Evolutionary conservation across 2,113 vertebrate genomes (phyloP).

Genomic region (Amblyopsis rosae): DNA sequence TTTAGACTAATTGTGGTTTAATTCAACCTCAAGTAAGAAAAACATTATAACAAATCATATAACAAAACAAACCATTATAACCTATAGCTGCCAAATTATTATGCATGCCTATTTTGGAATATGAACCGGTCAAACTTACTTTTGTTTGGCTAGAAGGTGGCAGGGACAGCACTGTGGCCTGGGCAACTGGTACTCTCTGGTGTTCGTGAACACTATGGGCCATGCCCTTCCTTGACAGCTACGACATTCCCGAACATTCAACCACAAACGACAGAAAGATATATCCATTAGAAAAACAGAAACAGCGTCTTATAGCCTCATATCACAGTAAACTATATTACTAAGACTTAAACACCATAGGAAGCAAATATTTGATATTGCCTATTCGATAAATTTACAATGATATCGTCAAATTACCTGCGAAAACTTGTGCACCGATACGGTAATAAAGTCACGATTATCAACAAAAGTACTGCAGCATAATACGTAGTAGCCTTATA

Average conservation of each 20-base stretch:
- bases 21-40: not conserved
- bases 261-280: not conserved
- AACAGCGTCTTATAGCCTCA: not conserved
- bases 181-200: slow-evolving; percentile 68
- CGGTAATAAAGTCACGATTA: too few relatives aligned
- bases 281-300: not conserved
- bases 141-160: slow-evolving; percentile 64
- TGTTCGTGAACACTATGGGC: slow-evolving; percentile 85
- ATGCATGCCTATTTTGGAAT: not conserved
- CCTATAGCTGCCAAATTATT: not conserved
- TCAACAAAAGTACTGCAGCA: too few relatives aligned
- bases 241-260: not conserved
- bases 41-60: too few relatives aligned
- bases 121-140: slow-evolving; percentile 44
- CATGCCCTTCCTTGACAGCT: slow-evolving; percentile 74
- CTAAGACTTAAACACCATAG: slow-evolving; percentile 13
- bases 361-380: too few relatives aligned
- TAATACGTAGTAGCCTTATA: too few relatives aligned
- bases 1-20: not conserved
- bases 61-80: too few relatives aligned
- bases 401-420: too few relatives aligned
- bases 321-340: slow-evolving; percentile 11
- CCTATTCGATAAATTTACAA: too few relatives aligned
- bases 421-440: too few relatives aligned
- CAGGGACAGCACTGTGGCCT: slow-evolving; percentile 76